Percentiles rank a stretch among this genome's conserved stretches.
phyloP scores from a whole-genome alignment of 2,797 vertebrate species.

The Anisognathus igniventris region DNA sequence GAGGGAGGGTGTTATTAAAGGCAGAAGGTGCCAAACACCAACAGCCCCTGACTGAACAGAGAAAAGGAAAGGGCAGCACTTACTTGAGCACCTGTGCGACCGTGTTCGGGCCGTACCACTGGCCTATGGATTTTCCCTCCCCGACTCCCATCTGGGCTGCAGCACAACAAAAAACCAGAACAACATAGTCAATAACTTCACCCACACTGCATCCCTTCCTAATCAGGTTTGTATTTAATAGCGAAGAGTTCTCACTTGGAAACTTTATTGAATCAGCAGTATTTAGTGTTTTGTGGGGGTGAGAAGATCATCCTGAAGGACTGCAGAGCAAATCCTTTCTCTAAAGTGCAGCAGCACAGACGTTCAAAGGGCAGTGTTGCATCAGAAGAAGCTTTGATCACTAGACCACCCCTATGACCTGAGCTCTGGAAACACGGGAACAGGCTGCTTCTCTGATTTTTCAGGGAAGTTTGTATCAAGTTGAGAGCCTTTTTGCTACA shows the following conservation, averaged over 20 bases:
- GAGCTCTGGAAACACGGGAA: not conserved
- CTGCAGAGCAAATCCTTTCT: not conserved
- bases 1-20: not conserved
- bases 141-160: constrained; percentile 99
- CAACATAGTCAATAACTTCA: not conserved
- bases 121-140: constrained; percentile 96
- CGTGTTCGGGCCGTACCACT: constrained; percentile 99
- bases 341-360: not conserved
- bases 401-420: not conserved
- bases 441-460: not conserved
- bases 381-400: not conserved
- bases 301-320: not conserved
- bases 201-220: not conserved
- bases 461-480: not conserved
- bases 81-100: constrained; percentile 98
- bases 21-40: not conserved
- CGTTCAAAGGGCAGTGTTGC: not conserved
- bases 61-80: constrained; percentile 43
- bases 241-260: not conserved
- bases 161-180: constrained; percentile 21
- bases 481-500: not conserved
- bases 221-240: not conserved
- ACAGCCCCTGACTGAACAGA: not conserved
- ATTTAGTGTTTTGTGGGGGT: not conserved
- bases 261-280: not conserved